Base-by-base conservation (phyloP, 1,140 invertebrate species). In the Aphelinus atriplicis region DNA sequence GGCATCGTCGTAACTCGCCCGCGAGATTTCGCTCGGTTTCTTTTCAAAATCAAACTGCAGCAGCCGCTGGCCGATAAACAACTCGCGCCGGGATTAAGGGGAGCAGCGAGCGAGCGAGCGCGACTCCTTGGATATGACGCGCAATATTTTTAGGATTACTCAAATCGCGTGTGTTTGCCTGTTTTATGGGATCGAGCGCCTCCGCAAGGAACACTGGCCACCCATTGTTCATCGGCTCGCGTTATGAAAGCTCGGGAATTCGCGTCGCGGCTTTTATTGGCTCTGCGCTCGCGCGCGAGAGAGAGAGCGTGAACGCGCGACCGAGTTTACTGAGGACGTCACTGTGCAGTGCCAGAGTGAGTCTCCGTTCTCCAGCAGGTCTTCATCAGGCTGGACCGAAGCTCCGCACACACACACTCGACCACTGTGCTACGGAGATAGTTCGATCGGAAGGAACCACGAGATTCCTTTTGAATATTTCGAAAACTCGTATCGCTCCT, bases 61-160 rank as follows among this genome's bases (percentile, higher is more conserved):
- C 61, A 55, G 64, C 55, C 61, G 61, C 70, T 64, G 51, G 51
- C 45, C 62, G 70, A 66, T 73, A 73, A 73, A 73, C 63, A 73
- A 73, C 45, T 63, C 70, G 61, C 57, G 26, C 26, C 26, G 51
- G 60, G 70, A 65, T 65, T 73, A 60, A 57, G 63, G 42, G 26
- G 26, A 65, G 62, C 53, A 10, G 63, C 71, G 26, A 26, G 26
- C 26, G 26, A 26, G 26, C 26, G 26, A 26, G 26, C 26, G 26
- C 26, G 55, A 67, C 42, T 26, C 43, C 65, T 7, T 55, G 7
- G 55, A 48, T 62, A 62, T 70, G 57, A 58, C 71, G 63, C 26
- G 26, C 71, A 66, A 65, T 10, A 47, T 60, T 73, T 73, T 73
- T 58, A 51, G 61, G 53, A 64, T 71, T 63, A 63, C 70, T 64